Evolutionary conservation across 2,888 invertebrate genomes (phyloP), one percentile per base, ranked within the genome.

Genomic region (Alsophila aescularia): DNA sequence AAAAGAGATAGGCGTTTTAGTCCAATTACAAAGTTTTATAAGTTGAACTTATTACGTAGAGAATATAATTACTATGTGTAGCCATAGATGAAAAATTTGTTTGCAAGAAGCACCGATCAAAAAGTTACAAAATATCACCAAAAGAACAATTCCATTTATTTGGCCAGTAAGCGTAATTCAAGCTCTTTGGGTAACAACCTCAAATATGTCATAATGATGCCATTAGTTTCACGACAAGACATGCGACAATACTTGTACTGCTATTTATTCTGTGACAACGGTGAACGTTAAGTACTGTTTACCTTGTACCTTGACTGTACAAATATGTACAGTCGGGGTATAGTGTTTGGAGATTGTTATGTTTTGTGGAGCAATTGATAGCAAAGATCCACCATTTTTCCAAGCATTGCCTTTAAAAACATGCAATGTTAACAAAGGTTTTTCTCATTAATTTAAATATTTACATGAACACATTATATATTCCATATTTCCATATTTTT

Each of bases 241-340:
- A 39, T 32, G 59, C 42, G 61, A 62, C 66, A n/a, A n/a, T n/a
- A n/a, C n/a, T n/a, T 24, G 24, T 24, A 24, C 24, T 24, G 24
- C 24, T 24, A 24, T 1, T 7, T 24, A 24, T 1, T 24, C 24
- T 24, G 24, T 24, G 59, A 27, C 8, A 35, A 31, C 54, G 41
- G 72, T 66, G 74, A 77, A 73, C 66, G 77, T 63, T 60, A n/a
- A n/a, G n/a, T n/a, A 24, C 42, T 66, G 58, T 60, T 77, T 67
- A 67, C 78, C 77, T 76, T 78, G 76, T 67, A 67, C 78, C 77
- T 76, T 78, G 76, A 66, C 60, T 43, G 42, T 47, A 39, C 44
- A 55, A 55, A 58, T 52, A 51, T 9, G 69, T 77, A 75, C 72
- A 69, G 58, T 69, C 53, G 31, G 18, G 36, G 21, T 45, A 49